Base-by-base conservation (phyloP, 2,113 vertebrate species). In the Macrotus californicus region DNA sequence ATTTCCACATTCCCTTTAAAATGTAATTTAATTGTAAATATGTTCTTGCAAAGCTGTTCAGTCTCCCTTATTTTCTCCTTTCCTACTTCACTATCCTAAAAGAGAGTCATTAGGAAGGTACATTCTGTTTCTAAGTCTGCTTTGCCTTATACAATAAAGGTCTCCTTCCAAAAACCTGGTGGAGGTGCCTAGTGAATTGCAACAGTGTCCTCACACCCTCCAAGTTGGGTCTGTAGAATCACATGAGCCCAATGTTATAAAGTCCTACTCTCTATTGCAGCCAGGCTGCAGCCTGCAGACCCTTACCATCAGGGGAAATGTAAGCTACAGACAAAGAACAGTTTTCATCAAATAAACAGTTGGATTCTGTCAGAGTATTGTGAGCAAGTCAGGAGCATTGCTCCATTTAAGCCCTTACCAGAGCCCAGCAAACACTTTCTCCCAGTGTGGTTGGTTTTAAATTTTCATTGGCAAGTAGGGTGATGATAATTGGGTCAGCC, bases 1-100 rank as follows among this genome's bases (percentile, higher is more conserved):
- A 81, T 94, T 92, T 95, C 86, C 39, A 85, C 59, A 81, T 83
- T 93, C 75, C 77, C 43, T 82, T 94, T 91, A 94, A 96, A 95
- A 84, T n/a, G 64, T 82, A 97, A 95, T 96, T 95, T 96, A 94
- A 89, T 92, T 97, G 91, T 94, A 97, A 97, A 95, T 94, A 94
- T 64, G 31, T 91, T 89, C 94, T 86, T 85, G 48, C 69, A 80
- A 94, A 95, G n/a, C 56, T 91, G 46, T 96, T 93, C 91, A 12
- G 0, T 41, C 85, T 77, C 72, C 52, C 69, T 95, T 69, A 70
- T 93, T 95, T 97, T 93, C 96, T 96, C 56, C 41, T 93, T 90
- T 67, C 43, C 41, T 94, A 86, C 39, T 66, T 87, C 66, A 56
- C 31, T 87, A 87, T 79, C 43, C 70, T 88, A 88, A 97, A 70